Evolutionary conservation across 1,140 invertebrate genomes (phyloP), one percentile per base, ranked within the genome.

Genomic region (Sinonovacula constricta): DNA sequence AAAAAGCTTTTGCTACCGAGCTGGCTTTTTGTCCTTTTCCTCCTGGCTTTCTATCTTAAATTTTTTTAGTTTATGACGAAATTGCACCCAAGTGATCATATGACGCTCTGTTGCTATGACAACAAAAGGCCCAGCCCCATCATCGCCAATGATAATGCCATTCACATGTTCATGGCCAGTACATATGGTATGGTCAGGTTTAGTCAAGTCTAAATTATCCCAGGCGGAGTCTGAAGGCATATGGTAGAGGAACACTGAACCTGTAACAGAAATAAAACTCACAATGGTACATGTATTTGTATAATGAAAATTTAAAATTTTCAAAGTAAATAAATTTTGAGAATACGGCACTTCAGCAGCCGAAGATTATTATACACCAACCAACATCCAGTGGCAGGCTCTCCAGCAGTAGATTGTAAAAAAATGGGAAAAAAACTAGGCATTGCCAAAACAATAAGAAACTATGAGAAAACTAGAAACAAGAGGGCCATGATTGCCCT

Each of bases 51-150:
- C n/a, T n/a, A n/a, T n/a, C n/a, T n/a, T n/a, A n/a, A n/a, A n/a
- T n/a, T n/a, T n/a, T n/a, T n/a, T n/a, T n/a, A n/a, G n/a, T n/a
- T n/a, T n/a, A n/a, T n/a, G n/a, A 33, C 59, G 7, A 34, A 34
- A 74, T 63, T 74, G 70, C 28, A 74, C 36, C 5, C 62, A 30
- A 30, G 59, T 63, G 28, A 74, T 34, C 33, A 18, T 26, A 45
- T 49, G 54, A 2, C 31, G 30, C 22, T 74, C 57, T 24, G 70
- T 74, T 74, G 70, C 70, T 74, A 74, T 74, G 70, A 24, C 57
- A 65, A 74, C 30, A 53, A 62, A 62, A 24, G 70, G 70, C 22
- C 70, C 70, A 53, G 28, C 59, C 3, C 39, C 57, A 60, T 63
- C 36, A 34, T 60, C 70, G n/a, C 59, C 70, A 53, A 74, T 62